Evolutionary conservation across 2,888 invertebrate species (phyloP).

Genomic region (Netelia fuscicornis): DNA sequence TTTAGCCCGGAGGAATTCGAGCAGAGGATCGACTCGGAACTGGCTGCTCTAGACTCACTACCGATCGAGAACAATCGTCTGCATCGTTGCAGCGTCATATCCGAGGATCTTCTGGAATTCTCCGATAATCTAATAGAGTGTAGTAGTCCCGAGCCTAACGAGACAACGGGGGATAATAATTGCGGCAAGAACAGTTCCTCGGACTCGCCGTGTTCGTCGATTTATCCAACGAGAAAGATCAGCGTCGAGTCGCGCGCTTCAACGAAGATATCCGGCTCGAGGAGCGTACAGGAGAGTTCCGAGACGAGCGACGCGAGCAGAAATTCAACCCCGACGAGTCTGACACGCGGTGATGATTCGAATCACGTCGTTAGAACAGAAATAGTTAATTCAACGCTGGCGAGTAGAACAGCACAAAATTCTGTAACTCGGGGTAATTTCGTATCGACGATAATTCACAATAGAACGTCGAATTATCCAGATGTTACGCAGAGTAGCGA

Average conservation of each 20-base stretch:
- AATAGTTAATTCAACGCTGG: slow-evolving; percentile 11
- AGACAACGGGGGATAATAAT: slow-evolving; percentile 39
- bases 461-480: slow-evolving; percentile 34
- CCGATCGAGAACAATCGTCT: slow-evolving; percentile 82
- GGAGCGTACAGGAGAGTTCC: slow-evolving; percentile 67
- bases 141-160: slow-evolving; percentile 57
- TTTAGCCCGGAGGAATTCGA: slow-evolving; percentile 86
- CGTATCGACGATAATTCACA: slow-evolving; percentile 45
- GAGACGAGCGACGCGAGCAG: slow-evolving; percentile 72
- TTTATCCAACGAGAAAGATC: slow-evolving; percentile 71
- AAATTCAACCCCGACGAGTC: slow-evolving; percentile 72
- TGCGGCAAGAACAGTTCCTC: slow-evolving; percentile 64
- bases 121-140: slow-evolving; percentile 80
- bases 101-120: slow-evolving; percentile 82
- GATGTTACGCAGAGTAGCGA: slow-evolving; percentile 31
- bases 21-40: slow-evolving; percentile 87
- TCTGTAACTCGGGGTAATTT: slow-evolving; percentile 46
- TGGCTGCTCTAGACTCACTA: slow-evolving; percentile 87
- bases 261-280: slow-evolving; percentile 57
- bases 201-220: slow-evolving; percentile 65
- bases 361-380: slow-evolving; percentile 38
- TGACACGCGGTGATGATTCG: slow-evolving; percentile 67
- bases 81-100: slow-evolving; percentile 81
- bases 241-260: slow-evolving; percentile 73
- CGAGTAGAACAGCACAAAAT: slow-evolving; percentile 43